Evolutionary conservation across 2,888 invertebrate genomes (phyloP).

Genomic region (Tipula unca): DNA sequence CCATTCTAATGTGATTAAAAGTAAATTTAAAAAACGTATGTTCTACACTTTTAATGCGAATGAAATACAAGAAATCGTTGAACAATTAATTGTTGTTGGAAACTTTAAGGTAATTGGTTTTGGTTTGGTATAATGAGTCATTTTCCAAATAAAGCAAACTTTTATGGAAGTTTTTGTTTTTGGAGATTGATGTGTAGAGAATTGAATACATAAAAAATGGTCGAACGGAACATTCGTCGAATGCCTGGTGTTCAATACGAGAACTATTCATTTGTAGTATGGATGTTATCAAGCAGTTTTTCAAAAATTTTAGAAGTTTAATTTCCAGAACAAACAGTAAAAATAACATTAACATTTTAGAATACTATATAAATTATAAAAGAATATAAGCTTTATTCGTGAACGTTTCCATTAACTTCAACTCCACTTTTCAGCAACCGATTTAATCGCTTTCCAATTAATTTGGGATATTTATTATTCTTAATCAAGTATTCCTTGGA

Average conservation of each 20-base stretch:
- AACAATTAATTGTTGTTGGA: neutral
- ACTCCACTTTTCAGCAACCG: slow-evolving; percentile 40
- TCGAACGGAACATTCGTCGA: neutral
- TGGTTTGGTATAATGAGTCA: neutral
- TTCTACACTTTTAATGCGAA: neutral
- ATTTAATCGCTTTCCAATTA: slow-evolving; percentile 69
- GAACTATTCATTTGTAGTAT: neutral
- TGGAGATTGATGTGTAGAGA: neutral
- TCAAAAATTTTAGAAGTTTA: neutral
- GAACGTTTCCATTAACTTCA: neutral
- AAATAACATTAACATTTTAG: neutral
- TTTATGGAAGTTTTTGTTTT: neutral
- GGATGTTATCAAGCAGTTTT: neutral
- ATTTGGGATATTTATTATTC: slow-evolving; percentile 68
- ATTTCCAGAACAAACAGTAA: too few relatives aligned
- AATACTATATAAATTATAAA: neutral
- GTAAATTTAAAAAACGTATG: neutral
- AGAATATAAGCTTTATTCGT: neutral
- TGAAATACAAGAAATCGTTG: neutral
- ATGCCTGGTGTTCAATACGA: neutral
- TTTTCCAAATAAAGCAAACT: neutral
- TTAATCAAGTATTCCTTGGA: slow-evolving; percentile 83
- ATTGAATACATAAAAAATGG: neutral
- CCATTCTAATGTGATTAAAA: slow-evolving; percentile 48
- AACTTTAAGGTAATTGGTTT: neutral